Base-by-base conservation (phyloP, 2,797 vertebrate genomes). In the Pantherophis vulpinus region DNA sequence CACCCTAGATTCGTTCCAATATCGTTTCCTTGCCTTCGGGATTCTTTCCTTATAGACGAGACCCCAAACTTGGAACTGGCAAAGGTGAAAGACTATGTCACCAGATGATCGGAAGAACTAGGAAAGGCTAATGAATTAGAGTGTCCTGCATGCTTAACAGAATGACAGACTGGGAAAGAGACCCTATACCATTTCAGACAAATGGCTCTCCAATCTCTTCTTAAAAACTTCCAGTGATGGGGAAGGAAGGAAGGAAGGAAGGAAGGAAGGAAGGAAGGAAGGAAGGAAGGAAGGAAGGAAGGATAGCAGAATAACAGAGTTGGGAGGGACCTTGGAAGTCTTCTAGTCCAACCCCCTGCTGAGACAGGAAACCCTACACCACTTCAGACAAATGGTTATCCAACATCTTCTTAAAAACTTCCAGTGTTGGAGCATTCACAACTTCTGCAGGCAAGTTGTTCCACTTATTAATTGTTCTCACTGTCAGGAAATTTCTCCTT, bases 21-120 rank as follows among this genome's bases (percentile, higher is more conserved):
- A 3, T 0, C 0, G 0, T 51, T 55, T 25, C 42, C 2, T 29
- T 74, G 37, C 83, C 16, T 56, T 55, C 29, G 55, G 27, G 54
- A 47, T 51, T 29, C 42, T 63, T 11, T 0, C 88, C 18, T 32
- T 51, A 0, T 55, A 16, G 54, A 25, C 0, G 5, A 91, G 66
- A 11, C 20, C n/a, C 66, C 1, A 86, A 7, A 4, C 90, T 25
- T 1, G 0, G 54, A 93, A 87, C 74, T 54, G 37, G 0, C 20
- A 51, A 1, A 25, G n/a, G 58, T 5, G 56, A 93, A 92, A 83
- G 0, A 0, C 27, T 12, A 32, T 83, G 10, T 0, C 12, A 10
- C 0, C 20, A 51, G 56, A 54, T 37, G 5, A 12, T 20, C n/a
- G 20, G 3, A 8, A 27, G 32, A 32, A 32, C 51, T 89, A 29